A percentile compares a stretch with the other conserved stretches of the same genome.
Conservation (phyloP, 2,113 vertebrate genomes). For the Planiliza haematocheilus region DNA sequence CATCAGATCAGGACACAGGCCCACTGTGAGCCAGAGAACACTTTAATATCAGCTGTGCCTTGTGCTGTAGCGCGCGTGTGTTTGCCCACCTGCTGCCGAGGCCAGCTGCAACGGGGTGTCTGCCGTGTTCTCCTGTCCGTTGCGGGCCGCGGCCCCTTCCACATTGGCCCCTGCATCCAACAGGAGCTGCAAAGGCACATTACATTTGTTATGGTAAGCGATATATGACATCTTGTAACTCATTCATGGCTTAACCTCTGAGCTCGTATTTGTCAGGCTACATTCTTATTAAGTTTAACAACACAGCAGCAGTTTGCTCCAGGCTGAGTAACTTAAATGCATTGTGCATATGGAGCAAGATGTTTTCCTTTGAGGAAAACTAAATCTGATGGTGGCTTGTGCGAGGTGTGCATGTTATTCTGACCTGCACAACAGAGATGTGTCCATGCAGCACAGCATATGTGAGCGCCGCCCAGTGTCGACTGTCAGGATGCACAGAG, state of each 20-base stretch:
- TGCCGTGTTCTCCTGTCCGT: conserved; percentile 91
- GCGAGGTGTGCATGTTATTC: not conserved
- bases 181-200: conserved; percentile 86
- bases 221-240: conserved; percentile 42
- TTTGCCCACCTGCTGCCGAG: conserved; percentile 92
- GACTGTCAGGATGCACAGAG: conserved; percentile 95
- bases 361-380: not conserved
- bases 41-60: conserved; percentile 33
- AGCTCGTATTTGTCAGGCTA: conserved; percentile 47
- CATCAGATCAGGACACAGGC: conserved; percentile 22
- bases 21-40: not conserved
- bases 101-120: conserved; percentile 96
- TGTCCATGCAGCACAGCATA: conserved; percentile 95
- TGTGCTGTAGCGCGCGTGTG: conserved; percentile 1
- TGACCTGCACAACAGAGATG: conserved; percentile 97
- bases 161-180: conserved; percentile 95
- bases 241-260: conserved; percentile 26
- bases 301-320: not conserved
- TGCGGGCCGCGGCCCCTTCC: conserved; percentile 90
- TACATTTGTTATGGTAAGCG: conserved; percentile 48
- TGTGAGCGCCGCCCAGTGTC: conserved; percentile 94
- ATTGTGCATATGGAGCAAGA: not conserved
- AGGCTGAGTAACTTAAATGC: not conserved
- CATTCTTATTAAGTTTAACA: conserved; percentile 19
- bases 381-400: too few species aligned